Base-by-base conservation (phyloP, 2,797 vertebrate genomes). In the Crenuchus spilurus region DNA sequence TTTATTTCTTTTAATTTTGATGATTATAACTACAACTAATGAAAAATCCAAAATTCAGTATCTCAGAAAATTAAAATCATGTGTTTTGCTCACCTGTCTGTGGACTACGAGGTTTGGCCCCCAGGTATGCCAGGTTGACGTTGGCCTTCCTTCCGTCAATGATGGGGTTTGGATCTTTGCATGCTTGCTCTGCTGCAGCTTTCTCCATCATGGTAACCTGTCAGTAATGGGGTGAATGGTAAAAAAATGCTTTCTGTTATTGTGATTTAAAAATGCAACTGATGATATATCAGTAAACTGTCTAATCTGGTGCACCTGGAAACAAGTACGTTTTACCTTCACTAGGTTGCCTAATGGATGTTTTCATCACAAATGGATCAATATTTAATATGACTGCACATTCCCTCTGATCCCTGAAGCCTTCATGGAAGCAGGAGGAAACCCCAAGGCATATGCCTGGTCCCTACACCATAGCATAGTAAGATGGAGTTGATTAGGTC, bases 71-170 rank as follows among this genome's bases (percentile, higher is more conserved):
- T 4, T 10, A 37, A 4, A 37, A 4, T 37, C 18, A 16, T n/a
- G 30, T 35, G 7, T 55, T 55, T 22, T 55, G 75, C 95, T 94
- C 87, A 98, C 97, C 92, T 35, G 95, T 91, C 82, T 96, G 96
- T 49, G 96, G 87, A 86, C 92, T 95, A 82, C 96, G 92, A 1
- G 97, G 96, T 86, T 98, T 99, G 39, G 97, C 97, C 80, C 97
- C 97, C 76, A 98, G 88, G 84, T 98, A 98, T 0, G 97, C 97
- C 84, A 98, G 91, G 92, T 99, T 99, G 71, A 99, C 97, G 0
- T 99, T 98, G 22, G 97, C 97, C 88, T 98, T 99, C 74, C 97
- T 94, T 83, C 97, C 97, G 2, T 99, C 97, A 0, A 99, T 98
- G 88, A 98, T 97, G 82, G 97, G 97, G 78, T 98, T 98, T 0